These are phyloP conservation scores for Acanthurus leucopareius DNA, from an alignment of 2,797 vertebrate species.

Conservation along the genomic window DNA sequence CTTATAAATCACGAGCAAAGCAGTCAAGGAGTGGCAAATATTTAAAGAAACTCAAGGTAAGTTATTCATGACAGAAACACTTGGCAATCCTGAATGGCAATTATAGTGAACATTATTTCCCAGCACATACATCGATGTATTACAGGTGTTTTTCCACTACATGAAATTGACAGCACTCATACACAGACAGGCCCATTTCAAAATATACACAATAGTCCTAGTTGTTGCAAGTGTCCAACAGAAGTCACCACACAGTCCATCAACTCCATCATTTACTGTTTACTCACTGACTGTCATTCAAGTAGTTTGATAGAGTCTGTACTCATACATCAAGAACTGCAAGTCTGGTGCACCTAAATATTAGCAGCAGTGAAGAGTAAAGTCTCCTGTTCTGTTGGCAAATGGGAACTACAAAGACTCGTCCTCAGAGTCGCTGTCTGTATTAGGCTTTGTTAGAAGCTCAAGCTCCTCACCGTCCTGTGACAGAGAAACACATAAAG, in stretches of 20 bases:
- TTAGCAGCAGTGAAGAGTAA: background rate
- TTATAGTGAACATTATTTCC: background rate
- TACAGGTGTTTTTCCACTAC: too few relatives aligned
- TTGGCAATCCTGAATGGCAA: background rate
- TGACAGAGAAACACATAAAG: conserved; percentile 57
- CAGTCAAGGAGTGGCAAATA: conserved; percentile 9
- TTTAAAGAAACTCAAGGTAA: conserved; percentile 9
- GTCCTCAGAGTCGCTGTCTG: conserved; percentile 95
- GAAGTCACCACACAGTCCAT: background rate
- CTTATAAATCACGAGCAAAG: background rate
- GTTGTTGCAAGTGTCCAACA: background rate
- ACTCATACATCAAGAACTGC: background rate
- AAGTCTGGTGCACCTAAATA: background rate
- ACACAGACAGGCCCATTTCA: conserved; percentile 56
- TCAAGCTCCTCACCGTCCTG: conserved; percentile 97
- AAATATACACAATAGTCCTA: conserved; percentile 33
- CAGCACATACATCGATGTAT: too few relatives aligned
- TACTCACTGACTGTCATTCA: background rate
- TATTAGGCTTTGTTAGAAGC: conserved; percentile 90
- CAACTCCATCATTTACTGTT: conserved; percentile 1
- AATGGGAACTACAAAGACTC: conserved; percentile 75
- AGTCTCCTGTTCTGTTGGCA: background rate
- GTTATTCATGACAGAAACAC: background rate
- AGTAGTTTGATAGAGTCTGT: conserved; percentile 21
- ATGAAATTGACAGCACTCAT: conserved; percentile 31